A percentile compares a stretch with the other conserved stretches of the same genome.
Conservation (phyloP, 2,888 invertebrate genomes). For the Drosophila rellima region DNA sequence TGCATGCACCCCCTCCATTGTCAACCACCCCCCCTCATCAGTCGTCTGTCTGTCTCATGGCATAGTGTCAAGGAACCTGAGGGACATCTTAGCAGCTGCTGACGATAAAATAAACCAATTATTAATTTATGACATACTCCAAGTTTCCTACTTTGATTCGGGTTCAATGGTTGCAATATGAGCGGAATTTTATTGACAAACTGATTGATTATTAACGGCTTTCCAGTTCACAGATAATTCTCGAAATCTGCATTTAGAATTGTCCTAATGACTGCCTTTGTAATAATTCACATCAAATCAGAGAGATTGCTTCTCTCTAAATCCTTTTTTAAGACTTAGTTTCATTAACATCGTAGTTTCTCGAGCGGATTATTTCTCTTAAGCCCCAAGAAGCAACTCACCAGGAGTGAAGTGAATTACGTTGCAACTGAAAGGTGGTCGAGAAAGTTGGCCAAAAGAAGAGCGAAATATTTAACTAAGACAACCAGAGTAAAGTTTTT, state of each 20-base stretch:
- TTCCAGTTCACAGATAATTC: neutral
- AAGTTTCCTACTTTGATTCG: slow-evolving; percentile 13
- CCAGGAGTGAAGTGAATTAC: slow-evolving; percentile 37
- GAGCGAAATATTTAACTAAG: slow-evolving; percentile 42
- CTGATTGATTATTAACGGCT: slow-evolving; percentile 5
- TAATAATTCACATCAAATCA: slow-evolving; percentile 3
- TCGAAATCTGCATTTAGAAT: neutral
- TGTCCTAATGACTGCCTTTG: neutral
- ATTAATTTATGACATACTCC: slow-evolving; percentile 55
- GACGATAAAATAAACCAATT: slow-evolving; percentile 61
- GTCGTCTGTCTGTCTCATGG: slow-evolving; percentile 2
- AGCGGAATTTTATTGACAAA: slow-evolving; percentile 8
- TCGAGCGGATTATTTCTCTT: slow-evolving; percentile 53
- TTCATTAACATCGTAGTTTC: slow-evolving; percentile 53
- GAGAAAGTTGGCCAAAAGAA: slow-evolving; percentile 28
- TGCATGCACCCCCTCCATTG: slow-evolving; percentile 39
- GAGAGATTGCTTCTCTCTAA: slow-evolving; percentile 21
- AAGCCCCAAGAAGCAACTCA: slow-evolving; percentile 32
- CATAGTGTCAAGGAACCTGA: slow-evolving; percentile 48
- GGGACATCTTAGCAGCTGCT: slow-evolving; percentile 49
- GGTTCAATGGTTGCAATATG: slow-evolving; percentile 9
- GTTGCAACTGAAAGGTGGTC: slow-evolving; percentile 1
- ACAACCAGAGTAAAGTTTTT: slow-evolving; percentile 50
- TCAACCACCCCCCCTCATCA: neutral
- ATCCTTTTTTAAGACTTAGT: slow-evolving; percentile 42